Percentiles rank a stretch among this genome's conserved stretches.
These are phyloP conservation scores for Chaenocephalus aceratus DNA, from an alignment of 2,113 vertebrate species.

Conservation along the genomic window DNA sequence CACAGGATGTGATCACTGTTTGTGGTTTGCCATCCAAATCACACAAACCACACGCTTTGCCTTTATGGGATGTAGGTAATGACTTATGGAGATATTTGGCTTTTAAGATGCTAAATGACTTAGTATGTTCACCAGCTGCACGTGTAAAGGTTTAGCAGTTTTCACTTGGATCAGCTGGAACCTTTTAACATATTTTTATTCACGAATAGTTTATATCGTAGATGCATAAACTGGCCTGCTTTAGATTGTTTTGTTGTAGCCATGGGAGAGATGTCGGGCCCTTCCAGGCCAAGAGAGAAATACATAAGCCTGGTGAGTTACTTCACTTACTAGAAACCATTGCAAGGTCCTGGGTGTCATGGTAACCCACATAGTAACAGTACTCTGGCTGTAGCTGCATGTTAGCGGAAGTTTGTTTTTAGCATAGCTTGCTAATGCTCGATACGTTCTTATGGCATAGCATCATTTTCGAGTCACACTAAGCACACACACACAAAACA, in stretches of 20 bases:
- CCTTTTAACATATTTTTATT: background rate
- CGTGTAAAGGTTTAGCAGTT: background rate
- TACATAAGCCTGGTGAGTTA: background rate
- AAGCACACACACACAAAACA: fast-evolving
- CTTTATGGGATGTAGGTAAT: background rate
- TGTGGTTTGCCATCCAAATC: background rate
- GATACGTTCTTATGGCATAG: fast-evolving
- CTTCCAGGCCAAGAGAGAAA: background rate
- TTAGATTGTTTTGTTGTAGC: too few species aligned
- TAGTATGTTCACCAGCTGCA: background rate
- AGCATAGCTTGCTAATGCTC: constrained; percentile 37
- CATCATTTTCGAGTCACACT: background rate
- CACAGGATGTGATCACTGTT: constrained; percentile 12
- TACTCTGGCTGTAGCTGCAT: background rate
- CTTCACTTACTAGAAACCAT: background rate
- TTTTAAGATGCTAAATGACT: background rate
- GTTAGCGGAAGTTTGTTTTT: constrained; percentile 51
- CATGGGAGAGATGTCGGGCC: background rate
- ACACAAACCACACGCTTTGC: background rate
- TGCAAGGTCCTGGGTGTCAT: background rate
- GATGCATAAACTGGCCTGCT: background rate
- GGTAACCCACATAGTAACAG: background rate
- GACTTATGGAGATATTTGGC: background rate
- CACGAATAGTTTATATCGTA: too few species aligned
- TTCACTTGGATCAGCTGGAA: background rate